Base-by-base conservation (phyloP, 2,888 invertebrate species). In the Sphaerophoria rueppellii region DNA sequence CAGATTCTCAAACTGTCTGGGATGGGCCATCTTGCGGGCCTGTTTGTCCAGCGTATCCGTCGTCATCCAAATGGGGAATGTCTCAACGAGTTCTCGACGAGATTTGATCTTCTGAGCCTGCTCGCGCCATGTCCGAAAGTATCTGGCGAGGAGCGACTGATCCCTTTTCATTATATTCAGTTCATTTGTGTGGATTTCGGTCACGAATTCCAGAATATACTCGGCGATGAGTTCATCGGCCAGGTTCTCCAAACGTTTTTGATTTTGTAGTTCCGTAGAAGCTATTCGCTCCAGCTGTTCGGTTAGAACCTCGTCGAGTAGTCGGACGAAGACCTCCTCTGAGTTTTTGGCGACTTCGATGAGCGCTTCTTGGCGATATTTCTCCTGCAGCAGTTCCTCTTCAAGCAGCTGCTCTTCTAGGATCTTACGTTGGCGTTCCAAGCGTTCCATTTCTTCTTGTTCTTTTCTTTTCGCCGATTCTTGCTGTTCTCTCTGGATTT, bases 21-120 rank as follows among this genome's bases (percentile, higher is more conserved):
- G 90, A 43, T 91, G 91, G 55, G 92, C 91, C 0, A 94, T 86
- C 74, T 92, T 92, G 35, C 89, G 37, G 7, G 89, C 73, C 61
- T 89, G 83, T 9, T 88, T 77, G 0, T 81, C 79, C 4, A 89
- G 82, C 0, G 87, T 86, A 55, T 89, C 89, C 0, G 90, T 90
- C n/a, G 93, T 92, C 14, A 93, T 89, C 93, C 94, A 94, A 1
- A 93, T 89, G 0, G 94, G 94, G 48, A 93, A 93, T 60, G 92
- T 91, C 63, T 93, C 93, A 43, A 94, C 90, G 0, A 93, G 92
- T 80, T 92, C 92, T 6, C 93, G 92, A 87, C 93, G 93, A 24
- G 92, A 88, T 85, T 91, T 92, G 76, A 92, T 92, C 50, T 89
- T 90, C 0, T 89, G 88, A 1, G 91, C 89, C 37, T 90, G 89